A percentile compares a stretch with the other conserved stretches of the same genome.
Evolutionary conservation across 2,113 vertebrate genomes (phyloP).

Genomic region (Pachypanchax playfairii): DNA sequence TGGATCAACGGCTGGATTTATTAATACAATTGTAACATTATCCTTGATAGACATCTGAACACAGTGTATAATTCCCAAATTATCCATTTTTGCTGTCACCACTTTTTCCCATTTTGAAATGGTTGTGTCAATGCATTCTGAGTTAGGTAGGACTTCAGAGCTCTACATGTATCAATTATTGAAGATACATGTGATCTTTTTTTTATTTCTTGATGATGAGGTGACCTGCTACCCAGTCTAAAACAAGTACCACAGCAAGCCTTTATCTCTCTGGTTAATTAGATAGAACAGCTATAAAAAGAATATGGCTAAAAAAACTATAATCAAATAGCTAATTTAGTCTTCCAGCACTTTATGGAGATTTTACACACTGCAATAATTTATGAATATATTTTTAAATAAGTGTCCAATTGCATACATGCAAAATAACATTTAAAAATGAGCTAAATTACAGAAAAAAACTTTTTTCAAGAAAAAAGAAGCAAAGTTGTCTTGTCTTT

Average conservation of each 20-base stretch:
- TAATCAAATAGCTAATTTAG: constrained; percentile 41
- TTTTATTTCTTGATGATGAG: neutral
- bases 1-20: neutral
- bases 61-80: neutral
- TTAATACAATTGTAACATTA: neutral
- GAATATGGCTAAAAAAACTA: constrained; percentile 12
- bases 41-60: neutral
- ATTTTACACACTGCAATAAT: constrained; percentile 25
- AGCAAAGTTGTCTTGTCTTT: no score
- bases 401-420: neutral
- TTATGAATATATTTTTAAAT: neutral
- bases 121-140: neutral
- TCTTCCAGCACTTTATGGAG: constrained; percentile 29
- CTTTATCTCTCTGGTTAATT: constrained; percentile 19
- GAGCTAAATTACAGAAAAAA: no score
- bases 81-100: neutral
- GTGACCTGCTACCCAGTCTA: constrained; percentile 26
- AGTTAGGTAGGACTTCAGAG: neutral
- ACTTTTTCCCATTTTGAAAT: no score
- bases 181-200: no score
- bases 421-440: neutral
- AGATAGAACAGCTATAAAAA: constrained; percentile 41
- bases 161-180: neutral
- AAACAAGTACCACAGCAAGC: constrained; percentile 14
- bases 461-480: no score